Percentiles rank a stretch among this genome's conserved stretches.
Conservation (phyloP, 2,113 vertebrate genomes). For the Morphnarchus princeps region DNA sequence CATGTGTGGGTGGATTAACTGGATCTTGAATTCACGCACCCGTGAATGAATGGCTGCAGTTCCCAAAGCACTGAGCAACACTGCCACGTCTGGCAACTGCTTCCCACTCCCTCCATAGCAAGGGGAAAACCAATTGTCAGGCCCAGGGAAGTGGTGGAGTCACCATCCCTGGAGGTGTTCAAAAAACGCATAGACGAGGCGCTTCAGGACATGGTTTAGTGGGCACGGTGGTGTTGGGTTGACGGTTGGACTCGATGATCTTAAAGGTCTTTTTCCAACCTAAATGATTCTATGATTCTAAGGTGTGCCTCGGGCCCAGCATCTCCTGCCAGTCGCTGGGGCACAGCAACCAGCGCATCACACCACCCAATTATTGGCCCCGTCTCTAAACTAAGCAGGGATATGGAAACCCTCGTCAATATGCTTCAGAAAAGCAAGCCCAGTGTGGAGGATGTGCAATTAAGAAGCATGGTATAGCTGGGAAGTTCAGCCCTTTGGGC, state of each 20-base stretch:
- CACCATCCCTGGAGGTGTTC: too few relatives aligned
- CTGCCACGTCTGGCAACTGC: accelerated
- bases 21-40: not conserved
- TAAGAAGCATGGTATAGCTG: not conserved
- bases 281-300: not conserved
- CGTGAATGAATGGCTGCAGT: not conserved
- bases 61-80: not conserved
- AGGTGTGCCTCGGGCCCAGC: not conserved
- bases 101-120: not conserved
- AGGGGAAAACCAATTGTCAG: not conserved
- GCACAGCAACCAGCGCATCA: not conserved
- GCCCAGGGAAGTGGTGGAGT: not conserved
- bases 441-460: not conserved
- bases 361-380: not conserved
- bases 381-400: not conserved
- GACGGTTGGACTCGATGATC: too few relatives aligned
- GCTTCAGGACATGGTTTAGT: too few relatives aligned
- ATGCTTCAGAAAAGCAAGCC: not conserved
- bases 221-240: too few relatives aligned
- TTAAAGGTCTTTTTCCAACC: too few relatives aligned
- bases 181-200: too few relatives aligned
- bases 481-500: not conserved
- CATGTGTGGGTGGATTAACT: not conserved
- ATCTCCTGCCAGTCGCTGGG: not conserved
- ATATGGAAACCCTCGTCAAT: not conserved